Base-by-base conservation (phyloP, 2,797 vertebrate genomes). In the Trematomus bernacchii region DNA sequence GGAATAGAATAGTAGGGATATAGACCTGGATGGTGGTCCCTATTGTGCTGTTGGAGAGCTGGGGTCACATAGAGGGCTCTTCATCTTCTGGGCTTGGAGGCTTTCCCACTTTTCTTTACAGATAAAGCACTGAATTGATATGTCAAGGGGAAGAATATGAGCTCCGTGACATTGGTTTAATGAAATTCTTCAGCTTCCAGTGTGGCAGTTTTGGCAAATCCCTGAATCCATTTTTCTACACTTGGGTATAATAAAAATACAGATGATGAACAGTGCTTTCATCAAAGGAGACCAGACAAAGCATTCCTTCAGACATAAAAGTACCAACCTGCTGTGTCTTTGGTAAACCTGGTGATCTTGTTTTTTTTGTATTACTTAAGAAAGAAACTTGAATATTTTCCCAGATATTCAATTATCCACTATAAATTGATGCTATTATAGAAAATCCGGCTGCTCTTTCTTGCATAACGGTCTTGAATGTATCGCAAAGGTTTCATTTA, bases 131-230 rank as follows among this genome's bases (percentile, higher is more conserved):
- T 78, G 48, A 79, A 83, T 60, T 85, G 70, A 85, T 67, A 66
- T 65, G 77, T 82, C 76, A 71, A 71, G n/a, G 52, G 60, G 82
- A 80, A 80, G 83, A 87, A 83, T 71, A 55, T 70, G 80, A 87
- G 71, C 69, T 11, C 62, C 73, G 85, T 81, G 76, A 80, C 43
- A 15, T 62, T 1, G 5, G n/a, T 78, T 76, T 82, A 82, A 83
- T 87, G 71, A 85, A 68, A 87, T 85, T 86, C 86, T 70, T 86
- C 18, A 48, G 83, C 82, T 85, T 80, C 73, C 86, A 57, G 10
- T 79, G 63, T 77, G 83, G 57, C 82, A 66, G 62, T 67, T 83
- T 50, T 62, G 86, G 85, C 76, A 60, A 23, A 61, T 67, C 60
- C 61, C n/a, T 58, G 61, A 78, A 79, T 73, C 73, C 63, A 58